Evolutionary conservation across 2,888 invertebrate species (phyloP), one percentile per base, ranked within the genome.

Genomic region (Lochmaea capreae): DNA sequence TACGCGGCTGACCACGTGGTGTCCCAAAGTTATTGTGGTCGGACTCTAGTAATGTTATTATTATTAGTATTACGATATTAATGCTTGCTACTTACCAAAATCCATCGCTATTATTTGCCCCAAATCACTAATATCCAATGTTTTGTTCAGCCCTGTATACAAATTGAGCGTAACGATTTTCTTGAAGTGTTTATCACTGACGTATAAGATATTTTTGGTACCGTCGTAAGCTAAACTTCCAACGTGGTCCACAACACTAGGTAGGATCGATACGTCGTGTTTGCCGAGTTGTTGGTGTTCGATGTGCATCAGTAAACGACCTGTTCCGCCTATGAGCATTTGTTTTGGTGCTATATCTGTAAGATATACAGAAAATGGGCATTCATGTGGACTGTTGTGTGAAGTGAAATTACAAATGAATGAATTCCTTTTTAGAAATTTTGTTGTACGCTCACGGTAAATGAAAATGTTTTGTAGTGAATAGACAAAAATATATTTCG

Each of bases 181-280:
- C n/a, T 86, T 87, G 14, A 87, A 84, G 0, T 81, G 77, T 65
- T 88, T 86, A 82, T 92, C 92, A 54, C 89, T 89, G 11, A 92
- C 84, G 66, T 88, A 86, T 1, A 90, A 73, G 1, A 82, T 88
- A 81, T 91, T 90, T 73, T 88, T 88, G 0, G 89, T 78, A 3
- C 89, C 89, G 79, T 95, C 92, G 80, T 91, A 94, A 0, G 92
- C 90, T 85, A 95, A 86, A 16, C 92, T 92, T 63, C 91, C 91
- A 14, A 94, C 90, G 9, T 89, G 87, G 71, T 88, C 87, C 0
- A 89, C 88, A 67, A 87, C 84, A 71, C 82, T 74, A 59, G 81
- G 83, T 71, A 84, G 82, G 10, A 79, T 77, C 22, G 88, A 88
- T 0, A 89, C 86, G 79, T 89, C 89, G 3, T 93, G 93, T 79